Evolutionary conservation across 2,888 invertebrate species (phyloP), one percentile per base, ranked within the genome.

Genomic region (Hirtodrosophila histrioides): DNA sequence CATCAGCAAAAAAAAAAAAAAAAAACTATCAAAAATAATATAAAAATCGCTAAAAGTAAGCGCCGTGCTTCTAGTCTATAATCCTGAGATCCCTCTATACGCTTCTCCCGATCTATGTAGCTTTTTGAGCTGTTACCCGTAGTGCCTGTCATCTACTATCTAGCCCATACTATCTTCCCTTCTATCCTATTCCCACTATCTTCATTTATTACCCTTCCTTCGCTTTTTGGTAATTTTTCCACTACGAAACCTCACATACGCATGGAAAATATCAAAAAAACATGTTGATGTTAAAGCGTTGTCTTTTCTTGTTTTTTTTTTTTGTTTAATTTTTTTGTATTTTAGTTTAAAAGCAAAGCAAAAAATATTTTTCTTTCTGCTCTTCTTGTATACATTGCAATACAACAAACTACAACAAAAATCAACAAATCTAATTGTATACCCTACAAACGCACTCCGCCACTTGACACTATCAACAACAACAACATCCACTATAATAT

Each of bases 201-300:
- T 43, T 57, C 33, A 53, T 46, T 5, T 49, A 64, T 62, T 17
- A 17, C 17, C 17, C 43, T 49, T 51, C 33, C 40, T 55, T 57
- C 57, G 36, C 50, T 61, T 51, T 68, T 77, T 85, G 79, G 84
- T 82, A 82, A 79, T 74, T 80, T 88, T 84, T 83, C 84, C 84
- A 85, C 83, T 69, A 62, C 65, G 85, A 85, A 89, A 77, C 48
- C 70, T 76, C 69, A 66, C 61, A 75, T 75, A 89, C 82, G 89
- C 88, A 82, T 89, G 90, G 82, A 84, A 89, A 88, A 88, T 88
- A 89, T 88, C 82, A 82, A 90, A 72, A 75, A 87, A 43, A 66
- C 43, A 12, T 79, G 76, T 89, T 79, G 58, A 80, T 84, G 84
- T 87, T 89, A 87, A 89, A 88, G 75, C 82, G 74, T 87, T 87